Conservation (phyloP, 2,888 invertebrate species). For the Rhagophthalmus giganteus region DNA sequence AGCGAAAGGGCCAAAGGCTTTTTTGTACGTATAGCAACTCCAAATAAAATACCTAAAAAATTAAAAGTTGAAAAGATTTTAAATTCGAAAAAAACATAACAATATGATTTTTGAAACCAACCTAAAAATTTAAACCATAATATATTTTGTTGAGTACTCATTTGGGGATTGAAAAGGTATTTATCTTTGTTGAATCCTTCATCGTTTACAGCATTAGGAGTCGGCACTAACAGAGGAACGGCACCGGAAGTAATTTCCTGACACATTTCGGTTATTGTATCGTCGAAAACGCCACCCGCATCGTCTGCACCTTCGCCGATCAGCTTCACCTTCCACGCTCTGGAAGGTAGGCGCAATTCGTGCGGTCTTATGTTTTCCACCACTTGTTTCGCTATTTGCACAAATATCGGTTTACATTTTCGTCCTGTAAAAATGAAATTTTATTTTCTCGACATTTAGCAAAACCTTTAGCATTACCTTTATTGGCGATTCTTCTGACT, state of each 20-base stretch:
- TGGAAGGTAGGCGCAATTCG: constrained; percentile 63
- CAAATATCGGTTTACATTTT: constrained; percentile 63
- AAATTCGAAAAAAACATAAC: neutral
- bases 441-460: neutral
- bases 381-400: constrained; percentile 66
- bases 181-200: constrained; percentile 66
- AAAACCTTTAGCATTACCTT: constrained; percentile 48
- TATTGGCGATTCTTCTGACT: constrained; percentile 62
- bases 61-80: no score
- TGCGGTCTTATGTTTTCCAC: constrained; percentile 59
- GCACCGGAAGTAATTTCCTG: constrained; percentile 63
- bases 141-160: constrained; percentile 60
- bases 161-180: constrained; percentile 63
- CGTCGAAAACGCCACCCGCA: constrained; percentile 71
- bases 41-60: constrained; percentile 61
- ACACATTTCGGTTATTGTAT: constrained; percentile 71
- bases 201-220: constrained; percentile 65
- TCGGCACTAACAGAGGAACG: constrained; percentile 63
- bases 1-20: constrained; percentile 66
- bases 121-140: constrained; percentile 65
- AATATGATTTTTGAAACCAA: constrained; percentile 35
- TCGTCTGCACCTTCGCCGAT: constrained; percentile 71
- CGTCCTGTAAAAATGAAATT: constrained; percentile 43
- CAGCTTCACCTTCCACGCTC: constrained; percentile 69
- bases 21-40: constrained; percentile 67